Conservation (phyloP, 1,140 invertebrate species). For the Copidosoma floridanum region DNA sequence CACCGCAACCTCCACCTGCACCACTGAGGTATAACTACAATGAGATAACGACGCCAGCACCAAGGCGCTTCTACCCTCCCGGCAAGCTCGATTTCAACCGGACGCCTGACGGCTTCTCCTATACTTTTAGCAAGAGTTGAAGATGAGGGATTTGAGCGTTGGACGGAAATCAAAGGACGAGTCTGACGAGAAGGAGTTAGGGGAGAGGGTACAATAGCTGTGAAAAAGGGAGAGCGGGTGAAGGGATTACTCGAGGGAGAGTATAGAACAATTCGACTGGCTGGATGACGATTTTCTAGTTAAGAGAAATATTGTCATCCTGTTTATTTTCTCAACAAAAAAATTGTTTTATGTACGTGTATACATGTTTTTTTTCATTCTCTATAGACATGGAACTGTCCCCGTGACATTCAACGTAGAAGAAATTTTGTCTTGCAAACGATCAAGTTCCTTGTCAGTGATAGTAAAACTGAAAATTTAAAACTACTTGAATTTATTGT, state of each 20-base stretch:
- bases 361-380: no score
- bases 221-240: neutral
- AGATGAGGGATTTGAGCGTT: neutral
- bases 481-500: neutral
- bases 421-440: no score
- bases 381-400: no score
- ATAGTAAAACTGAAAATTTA: slow-evolving; percentile 13
- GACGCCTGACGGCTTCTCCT: slow-evolving; percentile 80
- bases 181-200: no score
- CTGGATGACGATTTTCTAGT: neutral
- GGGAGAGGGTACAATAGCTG: no score
- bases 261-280: neutral
- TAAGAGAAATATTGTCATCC: neutral
- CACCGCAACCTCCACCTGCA: neutral
- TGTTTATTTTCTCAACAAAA: neutral
- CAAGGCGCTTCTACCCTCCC: slow-evolving; percentile 74
- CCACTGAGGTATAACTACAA: slow-evolving; percentile 45
- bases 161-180: neutral
- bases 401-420: no score
- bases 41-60: slow-evolving; percentile 65
- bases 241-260: neutral
- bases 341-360: neutral
- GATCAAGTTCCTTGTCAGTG: neutral
- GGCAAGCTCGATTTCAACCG: slow-evolving; percentile 80
- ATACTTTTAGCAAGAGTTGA: slow-evolving; percentile 70